Evolutionary conservation across 2,888 invertebrate genomes (phyloP).

Genomic region (Trilocha varians): DNA sequence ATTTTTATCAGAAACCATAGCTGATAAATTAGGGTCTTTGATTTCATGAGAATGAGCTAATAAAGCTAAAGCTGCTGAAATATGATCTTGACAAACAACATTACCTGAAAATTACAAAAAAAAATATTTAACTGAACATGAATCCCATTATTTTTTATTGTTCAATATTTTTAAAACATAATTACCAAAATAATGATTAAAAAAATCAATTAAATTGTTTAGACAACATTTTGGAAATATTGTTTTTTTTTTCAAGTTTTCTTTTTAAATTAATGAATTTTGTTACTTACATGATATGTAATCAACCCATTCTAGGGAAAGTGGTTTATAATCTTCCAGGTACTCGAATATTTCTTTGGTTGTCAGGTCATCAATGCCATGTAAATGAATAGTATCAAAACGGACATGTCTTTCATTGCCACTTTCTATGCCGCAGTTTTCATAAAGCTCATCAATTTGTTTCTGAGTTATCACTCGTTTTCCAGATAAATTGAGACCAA

Average conservation of each 20-base stretch:
- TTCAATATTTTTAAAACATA: conserved; percentile 5
- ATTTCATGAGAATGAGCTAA: conserved; percentile 71
- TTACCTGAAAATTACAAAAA: conserved; percentile 78
- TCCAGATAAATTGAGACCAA: conserved; percentile 59
- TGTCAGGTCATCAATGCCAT: conserved; percentile 82
- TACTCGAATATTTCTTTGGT: conserved; percentile 86
- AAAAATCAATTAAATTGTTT: too few relatives aligned
- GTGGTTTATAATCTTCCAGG: conserved; percentile 83
- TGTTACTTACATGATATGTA: conserved; percentile 79
- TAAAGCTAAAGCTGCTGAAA: conserved; percentile 74
- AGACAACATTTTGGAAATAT: too few relatives aligned
- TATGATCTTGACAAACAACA: conserved; percentile 76
- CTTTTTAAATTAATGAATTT: background rate
- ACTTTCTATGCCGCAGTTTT: conserved; percentile 57
- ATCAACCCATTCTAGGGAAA: conserved; percentile 86
- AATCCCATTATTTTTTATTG: too few relatives aligned
- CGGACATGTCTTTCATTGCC: conserved; percentile 77
- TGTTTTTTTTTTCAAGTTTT: too few relatives aligned
- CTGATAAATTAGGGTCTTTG: conserved; percentile 42
- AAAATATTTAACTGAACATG: too few relatives aligned
- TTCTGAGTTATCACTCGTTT: conserved; percentile 54
- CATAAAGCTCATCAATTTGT: conserved; percentile 63
- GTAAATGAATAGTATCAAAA: conserved; percentile 82
- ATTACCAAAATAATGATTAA: background rate
- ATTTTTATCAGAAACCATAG: conserved; percentile 63